Percentiles rank a stretch among this genome's conserved stretches.
phyloP scores from a whole-genome alignment of 2,113 vertebrate genomes.

The Malaclemys terrapin region DNA sequence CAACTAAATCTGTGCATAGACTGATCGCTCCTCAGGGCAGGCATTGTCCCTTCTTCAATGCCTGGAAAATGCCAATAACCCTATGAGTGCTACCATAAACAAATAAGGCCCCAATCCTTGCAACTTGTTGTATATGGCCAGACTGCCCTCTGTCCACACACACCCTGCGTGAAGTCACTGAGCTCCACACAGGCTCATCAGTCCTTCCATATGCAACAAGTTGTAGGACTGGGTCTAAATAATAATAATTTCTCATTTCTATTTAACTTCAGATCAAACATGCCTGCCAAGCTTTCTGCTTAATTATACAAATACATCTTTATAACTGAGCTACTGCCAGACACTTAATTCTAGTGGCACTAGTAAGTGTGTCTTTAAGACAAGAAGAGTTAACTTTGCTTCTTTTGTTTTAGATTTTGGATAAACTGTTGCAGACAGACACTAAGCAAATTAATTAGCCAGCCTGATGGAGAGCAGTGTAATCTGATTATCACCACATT shows the following conservation, averaged over 20 bases:
- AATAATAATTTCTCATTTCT: not conserved
- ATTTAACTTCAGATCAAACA: not conserved
- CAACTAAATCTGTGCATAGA: not conserved
- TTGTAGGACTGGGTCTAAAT: not conserved
- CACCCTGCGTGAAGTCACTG: not conserved
- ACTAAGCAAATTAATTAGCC: not conserved
- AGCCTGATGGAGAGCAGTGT: not conserved
- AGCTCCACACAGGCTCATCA: not conserved
- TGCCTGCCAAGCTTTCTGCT: not conserved
- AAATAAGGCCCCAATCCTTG: not conserved
- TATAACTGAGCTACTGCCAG: not conserved
- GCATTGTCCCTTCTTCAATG: not conserved
- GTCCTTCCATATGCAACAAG: not conserved
- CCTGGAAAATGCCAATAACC: not conserved
- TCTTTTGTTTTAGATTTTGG: not conserved
- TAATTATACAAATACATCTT: conserved; percentile 19
- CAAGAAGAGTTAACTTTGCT: not conserved
- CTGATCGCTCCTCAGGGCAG: not conserved
- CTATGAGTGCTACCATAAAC: not conserved
- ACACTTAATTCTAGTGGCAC: accelerated
- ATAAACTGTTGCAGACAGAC: not conserved
- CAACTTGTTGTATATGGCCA: not conserved
- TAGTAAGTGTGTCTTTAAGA: not conserved
- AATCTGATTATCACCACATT: not conserved
- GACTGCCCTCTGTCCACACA: not conserved